A percentile compares a stretch with the other conserved stretches of the same genome.
phyloP scores from a whole-genome alignment of 1,140 invertebrate species.

The Nasonia giraulti region DNA sequence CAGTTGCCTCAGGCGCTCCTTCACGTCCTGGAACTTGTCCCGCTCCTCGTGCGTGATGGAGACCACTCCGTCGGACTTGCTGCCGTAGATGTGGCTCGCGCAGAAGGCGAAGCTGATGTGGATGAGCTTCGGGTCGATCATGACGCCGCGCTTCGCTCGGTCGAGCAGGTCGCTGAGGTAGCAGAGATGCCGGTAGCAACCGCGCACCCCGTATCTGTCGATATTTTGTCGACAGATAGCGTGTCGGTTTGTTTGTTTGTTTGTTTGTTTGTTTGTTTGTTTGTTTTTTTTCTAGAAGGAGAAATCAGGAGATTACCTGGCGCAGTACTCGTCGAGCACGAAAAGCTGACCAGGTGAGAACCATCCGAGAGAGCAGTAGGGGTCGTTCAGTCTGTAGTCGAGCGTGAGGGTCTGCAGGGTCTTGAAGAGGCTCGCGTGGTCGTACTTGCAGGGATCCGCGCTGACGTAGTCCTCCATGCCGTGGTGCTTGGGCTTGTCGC shows the following conservation, averaged over 20 bases:
- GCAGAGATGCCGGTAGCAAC: slow-evolving; percentile 96
- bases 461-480: slow-evolving; percentile 99
- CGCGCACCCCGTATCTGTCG: slow-evolving; percentile 92
- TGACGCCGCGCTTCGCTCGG: slow-evolving; percentile 93
- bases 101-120: slow-evolving; percentile 99
- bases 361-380: slow-evolving; percentile 99
- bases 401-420: slow-evolving; percentile 93
- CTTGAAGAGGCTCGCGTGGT: slow-evolving; percentile 94
- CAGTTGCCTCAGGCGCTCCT: slow-evolving; percentile 92
- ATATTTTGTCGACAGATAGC: neutral
- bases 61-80: slow-evolving; percentile 97
- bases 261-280: no score
- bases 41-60: slow-evolving; percentile 98
- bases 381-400: slow-evolving; percentile 96
- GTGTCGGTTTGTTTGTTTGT: no score
- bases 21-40: slow-evolving; percentile 98
- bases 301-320: slow-evolving; percentile 73
- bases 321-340: slow-evolving; percentile 98
- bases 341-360: slow-evolving; percentile 99
- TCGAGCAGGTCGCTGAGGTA: slow-evolving; percentile 97
- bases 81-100: slow-evolving; percentile 97
- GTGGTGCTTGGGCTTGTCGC: slow-evolving; percentile 97
- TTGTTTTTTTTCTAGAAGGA: no score
- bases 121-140: slow-evolving; percentile 98
- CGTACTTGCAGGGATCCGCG: slow-evolving; percentile 97